These are phyloP conservation scores for Coreius guichenoti DNA, from an alignment of 2,797 vertebrate genomes.

Conservation along the genomic window DNA sequence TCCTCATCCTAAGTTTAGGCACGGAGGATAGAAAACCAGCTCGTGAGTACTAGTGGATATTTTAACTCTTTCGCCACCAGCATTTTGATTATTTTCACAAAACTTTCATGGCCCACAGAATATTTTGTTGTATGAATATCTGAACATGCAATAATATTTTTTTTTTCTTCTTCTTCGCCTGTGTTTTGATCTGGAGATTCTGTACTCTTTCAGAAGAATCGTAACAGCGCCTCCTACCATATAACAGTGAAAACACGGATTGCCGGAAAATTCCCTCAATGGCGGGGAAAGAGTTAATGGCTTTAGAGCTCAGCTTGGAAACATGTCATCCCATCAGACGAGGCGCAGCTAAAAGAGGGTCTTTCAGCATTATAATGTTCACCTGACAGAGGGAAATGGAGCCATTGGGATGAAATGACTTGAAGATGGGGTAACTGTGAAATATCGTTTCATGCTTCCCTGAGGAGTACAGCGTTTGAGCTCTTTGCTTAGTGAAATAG, in stretches of 20 bases:
- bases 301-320: conserved; percentile 19
- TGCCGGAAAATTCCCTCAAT: background rate
- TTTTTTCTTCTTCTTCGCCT: background rate
- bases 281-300: background rate
- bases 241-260: background rate
- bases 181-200: background rate
- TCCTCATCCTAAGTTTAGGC: conserved; percentile 49
- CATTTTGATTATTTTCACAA: background rate
- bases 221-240: no score
- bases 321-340: conserved; percentile 64
- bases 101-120: background rate
- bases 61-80: conserved; percentile 33
- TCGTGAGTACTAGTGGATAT: background rate
- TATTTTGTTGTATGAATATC: background rate
- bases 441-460: background rate
- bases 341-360: conserved; percentile 44
- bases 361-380: conserved; percentile 51
- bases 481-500: background rate
- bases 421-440: background rate
- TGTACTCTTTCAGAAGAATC: background rate
- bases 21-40: conserved; percentile 53
- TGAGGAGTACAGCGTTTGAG: background rate
- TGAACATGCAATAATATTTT: background rate
- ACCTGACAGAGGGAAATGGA: conserved; percentile 41
- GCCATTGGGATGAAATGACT: background rate